Base-by-base conservation (phyloP, 2,888 invertebrate species). In the Furcula furcula region DNA sequence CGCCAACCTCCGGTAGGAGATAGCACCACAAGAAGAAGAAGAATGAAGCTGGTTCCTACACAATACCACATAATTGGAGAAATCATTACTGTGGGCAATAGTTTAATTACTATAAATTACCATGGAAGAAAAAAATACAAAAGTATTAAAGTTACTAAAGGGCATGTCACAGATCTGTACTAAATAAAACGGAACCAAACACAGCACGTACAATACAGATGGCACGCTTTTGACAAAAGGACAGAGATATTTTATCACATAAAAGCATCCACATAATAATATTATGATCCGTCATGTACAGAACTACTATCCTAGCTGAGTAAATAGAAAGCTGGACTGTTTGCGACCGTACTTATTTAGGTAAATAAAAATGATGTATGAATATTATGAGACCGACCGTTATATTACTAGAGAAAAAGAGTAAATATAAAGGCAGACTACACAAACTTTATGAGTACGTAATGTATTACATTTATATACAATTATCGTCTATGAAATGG, bases 321-420 rank as follows among this genome's bases (percentile, higher is more conserved):
- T 27, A 15, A 27, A 15, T 27, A 27, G 10, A 27, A 9, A 15
- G 21, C 27, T 15, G 15, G 27, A 15, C 14, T 27, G n/a, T 27
- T 27, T 27, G 27, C 15, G 15, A 27, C 27, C 27, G 27, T 27
- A 27, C 27, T 27, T 27, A 27, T 15, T 27, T 27, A 15, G 9
- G 15, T 14, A 9, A 27, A 27, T 27, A 27, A 27, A 27, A 27
- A 15, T 27, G 27, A 27, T 27, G 27, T n/a, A 27, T 23, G 23
- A 23, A 23, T 23, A 23, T 23, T 23, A 23, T 23, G 11, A 22
- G 7, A 12, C 23, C 12, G 6, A 10, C 22, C 22, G 4, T 22
- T 12, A 23, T 23, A 7, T 23, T 23, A 23, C 12, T 11, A 23
- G 2, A 7, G 23, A 16, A 16, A 15, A n/a, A 14, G 1, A 14